Base-by-base conservation (phyloP, 53 echinoderm and acorn worm genomes). In the Henricia sp. region DNA sequence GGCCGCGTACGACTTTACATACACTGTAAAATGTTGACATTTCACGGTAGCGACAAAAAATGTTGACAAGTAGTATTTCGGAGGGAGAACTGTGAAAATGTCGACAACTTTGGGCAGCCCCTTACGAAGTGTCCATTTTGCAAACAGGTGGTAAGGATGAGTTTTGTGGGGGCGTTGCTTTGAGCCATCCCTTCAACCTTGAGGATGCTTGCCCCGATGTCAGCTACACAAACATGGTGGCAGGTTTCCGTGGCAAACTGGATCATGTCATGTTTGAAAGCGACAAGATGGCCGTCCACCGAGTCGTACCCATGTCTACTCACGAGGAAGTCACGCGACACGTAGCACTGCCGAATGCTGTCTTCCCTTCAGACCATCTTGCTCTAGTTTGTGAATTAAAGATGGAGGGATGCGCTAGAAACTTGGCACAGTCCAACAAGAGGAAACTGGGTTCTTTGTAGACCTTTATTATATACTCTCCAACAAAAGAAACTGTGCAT, bases 281-380 rank as follows among this genome's bases (percentile, higher is more conserved):
- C 6, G 64, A 87, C 44, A 53, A 70, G 43, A 83, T 99, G 3
- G 80, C 73, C 12, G 63, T 92, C 28, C 59, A 78, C 10, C 76
- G 90, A 54, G 91, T 90, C n/a, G 73, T 99, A 51, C 99, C 99
- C 3, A 86, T 99, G 91, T 88, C 99, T 1, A 60, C 78, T 28
- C 92, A 99, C 42, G 84, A 92, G 26, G 97, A 97, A 42, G 87
- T 99, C 59, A 92, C 78, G 0, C 43, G 76, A 26, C 77, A 88
- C 33, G 85, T 92, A 23, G 94, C 92, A 19, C 84, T 99, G 27
- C 99, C 99, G 1, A 99, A 92, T 74, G 80, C 92, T 19, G 99
- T 99, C 30, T 99, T 99, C 37, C 99, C 99, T 5, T 99, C 99
- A 0, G 94, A 99, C 85, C 99, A 99, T 82, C 70, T 99, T 26